Evolutionary conservation across 1,140 invertebrate genomes (phyloP).

Genomic region (Heliothis subflexa): DNA sequence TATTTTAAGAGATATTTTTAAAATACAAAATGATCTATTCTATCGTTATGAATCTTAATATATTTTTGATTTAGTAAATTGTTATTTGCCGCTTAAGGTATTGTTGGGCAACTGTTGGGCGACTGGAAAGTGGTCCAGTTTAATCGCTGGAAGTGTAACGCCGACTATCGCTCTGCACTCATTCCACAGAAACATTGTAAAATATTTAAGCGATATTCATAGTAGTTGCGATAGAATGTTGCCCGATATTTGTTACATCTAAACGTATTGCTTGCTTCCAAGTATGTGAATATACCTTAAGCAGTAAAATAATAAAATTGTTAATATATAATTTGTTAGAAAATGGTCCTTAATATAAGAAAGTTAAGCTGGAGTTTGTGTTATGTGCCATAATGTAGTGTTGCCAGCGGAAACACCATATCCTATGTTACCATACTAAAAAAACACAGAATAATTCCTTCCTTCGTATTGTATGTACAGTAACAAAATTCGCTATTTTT

Average conservation of each 20-base stretch:
- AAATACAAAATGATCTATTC: conserved; percentile 56
- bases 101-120: conserved; percentile 16
- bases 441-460: conserved; percentile 70
- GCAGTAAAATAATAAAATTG: conserved; percentile 42
- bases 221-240: conserved; percentile 24
- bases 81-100: conserved; percentile 35
- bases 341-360: conserved; percentile 82
- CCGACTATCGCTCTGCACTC: conserved; percentile 21
- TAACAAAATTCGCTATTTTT: conserved; percentile 73
- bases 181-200: conserved; percentile 44
- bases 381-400: conserved; percentile 81
- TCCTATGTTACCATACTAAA: conserved; percentile 76
- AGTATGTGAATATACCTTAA: background rate
- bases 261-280: background rate
- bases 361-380: conserved; percentile 65
- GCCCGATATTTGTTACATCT: background rate
- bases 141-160: background rate
- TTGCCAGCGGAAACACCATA: conserved; percentile 81
- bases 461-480: conserved; percentile 71
- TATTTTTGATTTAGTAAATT: conserved; percentile 47
- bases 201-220: conserved; percentile 36
- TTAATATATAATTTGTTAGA: conserved; percentile 48
- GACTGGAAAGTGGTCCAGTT: background rate
- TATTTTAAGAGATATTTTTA: conserved; percentile 69
- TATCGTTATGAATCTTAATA: conserved; percentile 64